Evolutionary conservation across 2,113 vertebrate genomes (phyloP).

Genomic region (Notothenia rossii): DNA sequence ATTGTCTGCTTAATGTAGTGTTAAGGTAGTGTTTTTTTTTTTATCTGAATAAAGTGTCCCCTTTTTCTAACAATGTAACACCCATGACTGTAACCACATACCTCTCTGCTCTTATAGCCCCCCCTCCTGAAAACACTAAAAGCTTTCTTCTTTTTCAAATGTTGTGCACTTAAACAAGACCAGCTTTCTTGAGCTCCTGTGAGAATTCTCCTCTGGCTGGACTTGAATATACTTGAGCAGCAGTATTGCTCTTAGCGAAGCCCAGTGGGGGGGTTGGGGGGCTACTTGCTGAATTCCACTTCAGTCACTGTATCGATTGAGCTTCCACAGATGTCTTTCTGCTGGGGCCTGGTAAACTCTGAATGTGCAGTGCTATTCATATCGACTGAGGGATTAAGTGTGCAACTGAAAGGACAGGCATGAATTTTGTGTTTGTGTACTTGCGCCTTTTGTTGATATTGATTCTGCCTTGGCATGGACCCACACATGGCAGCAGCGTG

Average conservation of each 20-base stretch:
- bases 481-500: slow-evolving; percentile 26
- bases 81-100: slow-evolving; percentile 37
- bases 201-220: slow-evolving; percentile 49
- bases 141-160: slow-evolving; percentile 30
- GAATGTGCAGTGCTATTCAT: slow-evolving; percentile 54
- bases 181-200: slow-evolving; percentile 55
- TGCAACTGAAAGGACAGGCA: slow-evolving; percentile 48
- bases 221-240: slow-evolving; percentile 42
- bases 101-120: slow-evolving; percentile 26
- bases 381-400: slow-evolving; percentile 55
- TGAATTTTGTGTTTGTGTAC: slow-evolving; percentile 49
- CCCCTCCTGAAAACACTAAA: slow-evolving; percentile 18
- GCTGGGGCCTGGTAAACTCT: slow-evolving; percentile 36
- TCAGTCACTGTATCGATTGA: slow-evolving; percentile 59
- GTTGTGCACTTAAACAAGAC: slow-evolving; percentile 48
- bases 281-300: slow-evolving; percentile 60
- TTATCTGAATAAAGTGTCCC: too few relatives aligned
- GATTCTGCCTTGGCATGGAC: slow-evolving; percentile 41
- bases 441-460: slow-evolving; percentile 66
- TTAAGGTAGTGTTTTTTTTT: too few relatives aligned
- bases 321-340: slow-evolving; percentile 53
- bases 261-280: slow-evolving; percentile 33
- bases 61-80: too few relatives aligned
- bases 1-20: too few relatives aligned
- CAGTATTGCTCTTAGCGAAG: slow-evolving; percentile 28